phyloP scores from a whole-genome alignment of 2,113 vertebrate genomes.

The Pteruthius melanotis region DNA sequence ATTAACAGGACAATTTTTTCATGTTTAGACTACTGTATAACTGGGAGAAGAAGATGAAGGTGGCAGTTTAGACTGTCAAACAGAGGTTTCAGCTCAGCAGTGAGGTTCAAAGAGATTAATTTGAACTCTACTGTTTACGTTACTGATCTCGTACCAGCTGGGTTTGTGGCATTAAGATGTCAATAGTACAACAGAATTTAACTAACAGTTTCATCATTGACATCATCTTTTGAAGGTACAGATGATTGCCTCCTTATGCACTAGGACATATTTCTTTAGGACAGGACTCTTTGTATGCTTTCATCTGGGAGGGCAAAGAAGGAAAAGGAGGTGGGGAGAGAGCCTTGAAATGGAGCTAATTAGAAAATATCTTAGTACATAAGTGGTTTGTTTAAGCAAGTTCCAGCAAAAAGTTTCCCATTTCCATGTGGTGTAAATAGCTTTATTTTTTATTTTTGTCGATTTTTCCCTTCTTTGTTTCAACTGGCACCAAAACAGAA shows the following conservation, averaged over 20 bases:
- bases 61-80: constrained; percentile 40
- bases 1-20: neutral
- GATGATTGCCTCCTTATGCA: constrained; percentile 64
- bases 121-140: constrained; percentile 14
- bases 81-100: constrained; percentile 32
- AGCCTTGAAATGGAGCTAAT: constrained; percentile 20
- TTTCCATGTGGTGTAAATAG: neutral
- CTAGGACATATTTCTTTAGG: constrained; percentile 63
- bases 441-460: neutral
- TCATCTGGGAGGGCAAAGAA: neutral
- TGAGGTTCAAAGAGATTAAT: constrained; percentile 38
- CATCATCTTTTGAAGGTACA: constrained; percentile 64
- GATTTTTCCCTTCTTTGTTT: neutral
- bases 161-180: constrained; percentile 56
- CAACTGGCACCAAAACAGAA: neutral
- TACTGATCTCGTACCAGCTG: constrained; percentile 38
- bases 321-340: neutral
- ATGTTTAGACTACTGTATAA: constrained; percentile 29
- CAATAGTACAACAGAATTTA: constrained; percentile 70
- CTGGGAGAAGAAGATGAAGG: constrained; percentile 32
- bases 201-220: constrained; percentile 66
- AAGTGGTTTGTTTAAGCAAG: neutral
- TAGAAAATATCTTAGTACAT: neutral
- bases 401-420: neutral
- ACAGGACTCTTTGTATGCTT: constrained; percentile 21